These are phyloP conservation scores for Cyrtorhinus lividipennis DNA, from an alignment of 1,140 invertebrate genomes.

Conservation along the genomic window DNA sequence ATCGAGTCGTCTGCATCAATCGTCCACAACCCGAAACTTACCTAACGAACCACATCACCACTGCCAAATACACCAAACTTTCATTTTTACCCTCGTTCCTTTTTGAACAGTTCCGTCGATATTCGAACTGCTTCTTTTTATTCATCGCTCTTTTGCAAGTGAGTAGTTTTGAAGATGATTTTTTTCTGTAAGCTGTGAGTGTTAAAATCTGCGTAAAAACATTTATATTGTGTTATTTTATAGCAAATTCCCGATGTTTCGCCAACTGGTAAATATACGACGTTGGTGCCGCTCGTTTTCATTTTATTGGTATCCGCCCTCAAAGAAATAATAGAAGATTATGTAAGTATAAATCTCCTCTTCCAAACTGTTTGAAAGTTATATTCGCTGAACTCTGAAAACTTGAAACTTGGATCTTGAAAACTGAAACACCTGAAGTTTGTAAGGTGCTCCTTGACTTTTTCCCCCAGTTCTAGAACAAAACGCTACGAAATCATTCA, in stretches of 20 bases:
- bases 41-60: conserved; percentile 72
- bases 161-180: conserved; percentile 18
- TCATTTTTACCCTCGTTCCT: conserved; percentile 89
- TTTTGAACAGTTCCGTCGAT: conserved; percentile 91
- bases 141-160: conserved; percentile 84
- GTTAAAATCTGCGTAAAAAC: no score
- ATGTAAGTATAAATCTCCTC: no score
- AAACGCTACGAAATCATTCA: no score
- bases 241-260: conserved; percentile 96
- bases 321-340: conserved; percentile 93
- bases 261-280: conserved; percentile 89
- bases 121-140: conserved; percentile 95
- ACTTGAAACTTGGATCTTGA: no score
- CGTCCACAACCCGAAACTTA: conserved; percentile 64
- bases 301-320: conserved; percentile 85
- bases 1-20: conserved; percentile 66
- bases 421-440: no score
- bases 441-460: no score
- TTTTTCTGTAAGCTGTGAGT: no score
- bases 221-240: no score
- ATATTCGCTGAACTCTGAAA: no score
- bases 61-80: conserved; percentile 81
- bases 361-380: no score
- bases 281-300: conserved; percentile 83
- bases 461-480: no score